A percentile compares a stretch with the other conserved stretches of the same genome.
Evolutionary conservation across 2,113 vertebrate genomes (phyloP).

Genomic region (Steatornis caripensis): DNA sequence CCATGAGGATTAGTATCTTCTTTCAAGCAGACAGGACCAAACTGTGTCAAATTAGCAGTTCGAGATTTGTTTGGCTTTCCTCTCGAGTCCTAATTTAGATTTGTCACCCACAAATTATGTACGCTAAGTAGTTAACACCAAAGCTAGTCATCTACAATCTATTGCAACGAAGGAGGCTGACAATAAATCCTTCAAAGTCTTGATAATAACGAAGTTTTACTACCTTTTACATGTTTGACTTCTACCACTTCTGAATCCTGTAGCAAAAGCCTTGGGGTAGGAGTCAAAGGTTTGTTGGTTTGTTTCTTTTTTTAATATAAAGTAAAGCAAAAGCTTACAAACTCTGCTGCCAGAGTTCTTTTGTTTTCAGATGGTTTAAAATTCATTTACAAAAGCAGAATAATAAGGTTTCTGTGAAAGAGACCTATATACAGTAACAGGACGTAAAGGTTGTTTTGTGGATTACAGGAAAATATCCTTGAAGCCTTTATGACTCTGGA

Average conservation of each 20-base stretch:
- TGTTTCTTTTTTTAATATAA: background rate
- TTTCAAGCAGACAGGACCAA: slow-evolving; percentile 16
- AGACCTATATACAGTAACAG: slow-evolving; percentile 48
- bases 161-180: slow-evolving; percentile 55
- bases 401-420: slow-evolving; percentile 54
- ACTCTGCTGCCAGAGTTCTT: slow-evolving; percentile 36
- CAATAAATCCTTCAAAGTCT: slow-evolving; percentile 35
- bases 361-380: slow-evolving; percentile 19
- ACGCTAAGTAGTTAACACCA: slow-evolving; percentile 60
- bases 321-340: slow-evolving; percentile 54
- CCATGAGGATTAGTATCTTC: background rate
- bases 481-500: slow-evolving; percentile 47
- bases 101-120: slow-evolving; percentile 42
- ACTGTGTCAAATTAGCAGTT: slow-evolving; percentile 8
- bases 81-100: slow-evolving; percentile 48
- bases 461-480: slow-evolving; percentile 49
- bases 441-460: slow-evolving; percentile 29
- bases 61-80: slow-evolving; percentile 38
- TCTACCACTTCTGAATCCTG: slow-evolving; percentile 51
- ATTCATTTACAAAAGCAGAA: slow-evolving; percentile 53
- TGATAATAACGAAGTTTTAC: slow-evolving; percentile 45
- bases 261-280: slow-evolving; percentile 38
- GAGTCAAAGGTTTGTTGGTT: slow-evolving; percentile 22
- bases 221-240: slow-evolving; percentile 49
- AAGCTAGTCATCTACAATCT: slow-evolving; percentile 63